A percentile compares a stretch with the other conserved stretches of the same genome.
Conservation (phyloP, 2,113 vertebrate genomes). For the Aleadryas rufinucha region DNA sequence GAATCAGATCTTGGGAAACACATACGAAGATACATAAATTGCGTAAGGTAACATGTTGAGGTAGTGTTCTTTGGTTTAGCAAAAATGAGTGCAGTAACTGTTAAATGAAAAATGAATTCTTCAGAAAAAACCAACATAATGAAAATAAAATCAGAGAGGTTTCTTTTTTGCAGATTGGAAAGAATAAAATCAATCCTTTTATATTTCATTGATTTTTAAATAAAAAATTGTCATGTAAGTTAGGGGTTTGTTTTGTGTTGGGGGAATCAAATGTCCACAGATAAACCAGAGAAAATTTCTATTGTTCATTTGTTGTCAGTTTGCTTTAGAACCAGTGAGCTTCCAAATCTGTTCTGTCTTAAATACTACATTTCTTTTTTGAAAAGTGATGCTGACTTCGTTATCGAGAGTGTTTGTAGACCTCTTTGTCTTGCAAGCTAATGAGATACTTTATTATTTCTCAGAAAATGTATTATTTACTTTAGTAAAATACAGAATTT, state of each 20-base stretch:
- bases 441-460: not conserved
- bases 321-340: not conserved
- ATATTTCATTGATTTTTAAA: not conserved
- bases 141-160: not conserved
- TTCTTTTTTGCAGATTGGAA: not conserved
- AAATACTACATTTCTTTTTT: not conserved
- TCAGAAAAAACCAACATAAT: not conserved
- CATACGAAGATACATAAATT: not conserved
- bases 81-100: not conserved
- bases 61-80: not conserved
- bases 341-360: not conserved
- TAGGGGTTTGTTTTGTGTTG: not conserved
- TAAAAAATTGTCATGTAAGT: not conserved
- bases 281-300: not conserved
- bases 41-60: not conserved
- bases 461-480: not conserved
- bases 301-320: not conserved
- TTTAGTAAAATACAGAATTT: not conserved
- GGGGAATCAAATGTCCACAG: not conserved
- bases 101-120: not conserved
- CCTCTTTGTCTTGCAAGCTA: not conserved
- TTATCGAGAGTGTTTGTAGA: not conserved
- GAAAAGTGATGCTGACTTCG: not conserved
- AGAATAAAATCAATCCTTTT: not conserved
- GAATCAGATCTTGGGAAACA: not conserved